phyloP scores from a whole-genome alignment of 2,888 invertebrate species.

The Drosophila mettleri region DNA sequence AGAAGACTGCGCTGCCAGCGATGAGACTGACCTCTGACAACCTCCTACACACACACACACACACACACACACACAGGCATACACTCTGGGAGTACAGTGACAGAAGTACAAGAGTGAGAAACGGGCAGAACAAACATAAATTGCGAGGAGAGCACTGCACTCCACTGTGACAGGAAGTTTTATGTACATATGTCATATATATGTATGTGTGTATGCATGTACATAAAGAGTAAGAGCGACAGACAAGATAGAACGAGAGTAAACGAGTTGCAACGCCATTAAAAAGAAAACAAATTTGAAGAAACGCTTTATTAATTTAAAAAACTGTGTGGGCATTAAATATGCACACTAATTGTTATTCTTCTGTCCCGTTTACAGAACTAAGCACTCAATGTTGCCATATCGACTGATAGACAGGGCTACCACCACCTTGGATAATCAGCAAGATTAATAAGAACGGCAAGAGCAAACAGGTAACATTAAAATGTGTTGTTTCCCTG shows the following conservation, averaged over 20 bases:
- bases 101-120: constrained; percentile 49
- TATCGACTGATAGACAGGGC: constrained; percentile 12
- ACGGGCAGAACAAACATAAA: constrained; percentile 62
- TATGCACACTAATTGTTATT: constrained; percentile 4
- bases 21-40: constrained; percentile 81
- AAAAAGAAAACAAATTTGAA: constrained; percentile 25
- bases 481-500: constrained; percentile 42
- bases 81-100: constrained; percentile 35
- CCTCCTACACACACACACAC: constrained; percentile 69
- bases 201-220: constrained; percentile 4
- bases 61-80: constrained; percentile 8
- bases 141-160: constrained; percentile 74
- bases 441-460: constrained; percentile 7
- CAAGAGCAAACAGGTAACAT: constrained; percentile 35
- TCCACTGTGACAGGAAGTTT: constrained; percentile 48
- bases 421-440: constrained; percentile 3
- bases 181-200: constrained; percentile 15
- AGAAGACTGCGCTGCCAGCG: constrained; percentile 62
- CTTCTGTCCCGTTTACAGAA: background rate
- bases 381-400: constrained; percentile 13
- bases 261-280: constrained; percentile 33
- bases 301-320: constrained; percentile 39
- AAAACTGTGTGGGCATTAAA: constrained; percentile 1
- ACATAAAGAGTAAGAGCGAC: background rate
- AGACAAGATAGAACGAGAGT: constrained; percentile 14